Evolutionary conservation across 2,797 vertebrate genomes (phyloP), one percentile per base, ranked within the genome.

Genomic region (Eulemur albifrons): DNA sequence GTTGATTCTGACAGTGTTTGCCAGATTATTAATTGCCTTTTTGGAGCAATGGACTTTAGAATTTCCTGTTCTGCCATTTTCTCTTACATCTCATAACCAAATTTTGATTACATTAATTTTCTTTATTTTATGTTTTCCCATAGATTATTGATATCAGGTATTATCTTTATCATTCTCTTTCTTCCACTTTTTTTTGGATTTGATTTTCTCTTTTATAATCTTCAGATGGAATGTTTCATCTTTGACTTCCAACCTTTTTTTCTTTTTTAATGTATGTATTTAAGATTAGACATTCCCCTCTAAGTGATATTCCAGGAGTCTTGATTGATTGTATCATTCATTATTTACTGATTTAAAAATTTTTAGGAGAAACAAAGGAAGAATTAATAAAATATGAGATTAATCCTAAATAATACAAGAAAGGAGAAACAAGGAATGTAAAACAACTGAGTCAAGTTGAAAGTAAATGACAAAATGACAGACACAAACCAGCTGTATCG

Each of bases 171-270:
- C 10, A 80, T 72, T 81, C 45, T 30, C 23, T 77, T 80, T 87
- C 54, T 67, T 73, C 30, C 65, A n/a, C 21, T 38, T 61, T 84
- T 57, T 50, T 87, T 45, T 92, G 89, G 23, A 65, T 35, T 93
- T 88, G 50, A 84, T 93, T 70, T 95, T 40, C 20, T 50, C 79
- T 90, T 95, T 79, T 92, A 85, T 81, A 35, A 48, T 86, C 82
- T 75, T 89, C 67, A 83, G 45, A 50, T 57, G 43, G 13, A 80
- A 90, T 76, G 85, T 93, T 85, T 90, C 70, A 69, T 87, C 52
- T 84, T 90, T 83, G 63, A 67, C 45, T 89, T 82, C 80, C 30
- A 69, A 69, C 8, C 5, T 73, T 69, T 63, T 57, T 38, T 91
- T 57, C 18, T 65, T 61, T 57, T 50, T 27, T 32, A 25, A 8